Conservation (phyloP, 2,113 vertebrate genomes). For the Piliocolobus tephrosceles region DNA sequence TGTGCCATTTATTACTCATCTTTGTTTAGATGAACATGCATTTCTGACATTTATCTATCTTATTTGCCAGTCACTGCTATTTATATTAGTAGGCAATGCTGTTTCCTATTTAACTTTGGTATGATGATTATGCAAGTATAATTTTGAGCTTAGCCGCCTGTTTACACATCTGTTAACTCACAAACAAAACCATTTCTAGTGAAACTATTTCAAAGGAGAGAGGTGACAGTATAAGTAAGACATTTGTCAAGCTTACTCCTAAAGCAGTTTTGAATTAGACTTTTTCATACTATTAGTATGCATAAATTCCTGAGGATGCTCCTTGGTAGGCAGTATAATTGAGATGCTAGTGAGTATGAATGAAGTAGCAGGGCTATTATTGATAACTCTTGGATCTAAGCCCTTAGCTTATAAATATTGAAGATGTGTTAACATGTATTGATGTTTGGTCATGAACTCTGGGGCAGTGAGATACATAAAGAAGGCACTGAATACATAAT, state of each 20-base stretch:
- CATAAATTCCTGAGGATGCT: background rate
- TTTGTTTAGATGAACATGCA: conserved; percentile 26
- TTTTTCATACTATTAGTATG: background rate
- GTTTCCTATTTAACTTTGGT: conserved; percentile 46
- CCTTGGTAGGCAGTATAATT: conserved; percentile 39
- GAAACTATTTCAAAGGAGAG: conserved; percentile 26
- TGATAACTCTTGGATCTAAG: conserved; percentile 48
- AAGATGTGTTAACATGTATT: conserved; percentile 59
- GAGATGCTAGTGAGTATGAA: conserved; percentile 47
- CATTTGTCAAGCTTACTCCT: background rate
- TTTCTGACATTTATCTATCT: conserved; percentile 59
- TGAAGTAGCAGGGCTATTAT: conserved; percentile 11
- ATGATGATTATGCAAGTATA: background rate
- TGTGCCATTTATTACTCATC: conserved; percentile 15
- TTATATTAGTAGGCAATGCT: conserved; percentile 39
- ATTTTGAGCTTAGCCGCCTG: conserved; percentile 56
- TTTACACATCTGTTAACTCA: conserved; percentile 12
- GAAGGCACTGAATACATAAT: conserved; percentile 40
- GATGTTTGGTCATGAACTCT: conserved; percentile 51
- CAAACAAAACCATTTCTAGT: conserved; percentile 11
- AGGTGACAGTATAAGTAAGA: background rate
- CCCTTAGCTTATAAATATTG: conserved; percentile 61
- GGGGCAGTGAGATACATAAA: background rate
- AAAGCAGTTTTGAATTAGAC: conserved; percentile 49
- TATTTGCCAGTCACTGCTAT: conserved; percentile 49